phyloP scores from a whole-genome alignment of 2,113 vertebrate genomes.

The Lucifuga dentata region DNA sequence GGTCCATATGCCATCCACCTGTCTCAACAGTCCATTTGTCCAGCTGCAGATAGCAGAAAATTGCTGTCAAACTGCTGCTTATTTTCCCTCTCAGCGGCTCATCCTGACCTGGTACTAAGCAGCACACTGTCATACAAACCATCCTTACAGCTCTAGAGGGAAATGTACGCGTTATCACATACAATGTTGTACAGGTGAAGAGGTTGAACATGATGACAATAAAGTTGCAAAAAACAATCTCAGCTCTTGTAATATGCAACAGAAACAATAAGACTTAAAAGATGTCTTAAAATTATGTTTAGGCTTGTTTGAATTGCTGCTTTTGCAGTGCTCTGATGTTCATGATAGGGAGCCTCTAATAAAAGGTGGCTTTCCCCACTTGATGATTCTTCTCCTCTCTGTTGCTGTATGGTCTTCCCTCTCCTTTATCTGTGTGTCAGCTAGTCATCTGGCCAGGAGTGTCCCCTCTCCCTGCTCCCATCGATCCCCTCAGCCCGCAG shows the following conservation, averaged over 20 bases:
- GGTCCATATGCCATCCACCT: conserved; percentile 68
- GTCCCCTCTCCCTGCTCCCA: conserved; percentile 55
- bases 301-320: too few species aligned
- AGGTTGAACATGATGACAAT: conserved; percentile 1
- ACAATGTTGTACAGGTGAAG: too few species aligned
- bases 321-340: too few species aligned
- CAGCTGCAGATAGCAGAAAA: conserved; percentile 58
- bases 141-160: not conserved
- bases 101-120: conserved; percentile 44
- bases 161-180: not conserved
- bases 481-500: conserved; percentile 59
- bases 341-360: too few species aligned
- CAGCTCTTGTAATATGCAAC: too few species aligned
- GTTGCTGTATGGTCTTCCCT: not conserved
- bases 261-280: too few species aligned
- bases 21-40: conserved; percentile 74
- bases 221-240: too few species aligned
- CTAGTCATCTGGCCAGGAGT: conserved; percentile 48
- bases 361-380: too few species aligned
- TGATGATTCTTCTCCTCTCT: conserved; percentile 2
- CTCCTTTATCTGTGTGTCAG: conserved; percentile 18
- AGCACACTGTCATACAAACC: conserved; percentile 14
- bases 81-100: conserved; percentile 67
- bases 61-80: conserved; percentile 52
- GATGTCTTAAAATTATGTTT: too few species aligned